These are phyloP conservation scores for Haliclystus octoradiatus DNA, from an alignment of 30 jellyfish, hydroid and myxozoan species.

Conservation along the genomic window DNA sequence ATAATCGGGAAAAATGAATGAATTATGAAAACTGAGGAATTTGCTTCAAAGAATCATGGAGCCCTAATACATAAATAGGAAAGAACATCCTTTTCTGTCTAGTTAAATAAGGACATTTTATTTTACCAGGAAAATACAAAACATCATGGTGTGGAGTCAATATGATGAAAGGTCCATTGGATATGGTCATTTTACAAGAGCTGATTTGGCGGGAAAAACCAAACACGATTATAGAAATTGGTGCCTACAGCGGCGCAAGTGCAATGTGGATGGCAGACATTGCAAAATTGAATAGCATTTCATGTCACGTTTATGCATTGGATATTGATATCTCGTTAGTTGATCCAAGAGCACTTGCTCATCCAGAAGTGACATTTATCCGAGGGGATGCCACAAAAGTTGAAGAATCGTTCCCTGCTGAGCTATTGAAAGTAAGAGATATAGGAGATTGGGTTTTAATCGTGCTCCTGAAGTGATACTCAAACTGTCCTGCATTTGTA, in stretches of 20 bases:
- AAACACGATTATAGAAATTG: slow-evolving; percentile 34
- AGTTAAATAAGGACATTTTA: no score
- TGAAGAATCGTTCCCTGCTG: slow-evolving; percentile 30
- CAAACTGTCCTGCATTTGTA: no score
- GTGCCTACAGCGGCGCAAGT: slow-evolving; percentile 85
- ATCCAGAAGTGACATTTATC: slow-evolving; percentile 12
- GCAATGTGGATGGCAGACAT: slow-evolving; percentile 90
- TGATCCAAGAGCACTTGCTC: slow-evolving; percentile 10
- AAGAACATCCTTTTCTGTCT: no score
- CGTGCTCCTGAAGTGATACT: not conserved
- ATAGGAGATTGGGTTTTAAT: not conserved
- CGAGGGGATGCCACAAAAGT: slow-evolving; percentile 38
- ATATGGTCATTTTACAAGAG: slow-evolving; percentile 52
- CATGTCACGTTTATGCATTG: slow-evolving; percentile 37
- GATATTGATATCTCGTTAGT: slow-evolving; percentile 38
- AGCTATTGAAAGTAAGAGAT: slow-evolving; percentile 27
- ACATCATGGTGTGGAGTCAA: slow-evolving; percentile 69
- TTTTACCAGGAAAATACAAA: slow-evolving; percentile 37
- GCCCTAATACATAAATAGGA: no score
- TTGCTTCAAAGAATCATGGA: no score
- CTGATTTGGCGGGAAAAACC: slow-evolving; percentile 65
- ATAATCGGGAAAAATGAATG: no score
- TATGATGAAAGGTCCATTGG: slow-evolving; percentile 64
- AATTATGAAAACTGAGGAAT: no score
- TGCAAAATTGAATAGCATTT: slow-evolving; percentile 16